Evolutionary conservation across 2,888 invertebrate species (phyloP).

Genomic region (Erebia epiphron): DNA sequence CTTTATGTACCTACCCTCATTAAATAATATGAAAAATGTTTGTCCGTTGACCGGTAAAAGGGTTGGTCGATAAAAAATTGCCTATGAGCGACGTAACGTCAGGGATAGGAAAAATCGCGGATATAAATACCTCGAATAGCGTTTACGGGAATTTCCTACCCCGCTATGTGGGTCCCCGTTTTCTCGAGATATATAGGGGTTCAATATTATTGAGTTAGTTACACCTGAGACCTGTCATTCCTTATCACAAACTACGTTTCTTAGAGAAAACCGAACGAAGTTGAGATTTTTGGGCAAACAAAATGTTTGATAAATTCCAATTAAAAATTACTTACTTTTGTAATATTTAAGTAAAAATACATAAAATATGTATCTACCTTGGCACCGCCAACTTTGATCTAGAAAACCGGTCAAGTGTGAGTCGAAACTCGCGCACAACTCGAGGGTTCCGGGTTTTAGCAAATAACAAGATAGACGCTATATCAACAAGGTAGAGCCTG

Average conservation of each 20-base stretch:
- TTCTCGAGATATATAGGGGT: constrained; percentile 32
- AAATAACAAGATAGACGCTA: no score
- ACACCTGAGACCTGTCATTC: constrained; percentile 23
- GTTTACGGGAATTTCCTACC: constrained; percentile 35
- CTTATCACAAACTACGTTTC: not conserved
- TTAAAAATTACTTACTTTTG: no score
- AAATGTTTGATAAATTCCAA: no score
- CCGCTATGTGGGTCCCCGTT: constrained; percentile 26
- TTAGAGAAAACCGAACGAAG: not conserved
- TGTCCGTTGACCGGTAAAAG: constrained; percentile 46
- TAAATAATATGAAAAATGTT: constrained; percentile 49
- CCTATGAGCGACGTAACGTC: constrained; percentile 42
- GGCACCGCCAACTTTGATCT: no score
- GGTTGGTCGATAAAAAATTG: constrained; percentile 46
- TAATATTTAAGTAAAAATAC: no score
- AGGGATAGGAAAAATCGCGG: constrained; percentile 41
- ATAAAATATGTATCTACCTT: no score
- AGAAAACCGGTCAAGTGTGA: no score
- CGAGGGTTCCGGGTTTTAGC: no score
- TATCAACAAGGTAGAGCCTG: no score
- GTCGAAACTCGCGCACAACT: no score
- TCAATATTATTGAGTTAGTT: constrained; percentile 28
- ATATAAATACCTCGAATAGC: constrained; percentile 41
- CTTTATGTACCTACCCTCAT: no score
- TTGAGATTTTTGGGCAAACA: no score